Percentiles rank a stretch among this genome's conserved stretches.
Evolutionary conservation across 2,113 vertebrate genomes (phyloP).

Genomic region (Cnemophilus loriae): DNA sequence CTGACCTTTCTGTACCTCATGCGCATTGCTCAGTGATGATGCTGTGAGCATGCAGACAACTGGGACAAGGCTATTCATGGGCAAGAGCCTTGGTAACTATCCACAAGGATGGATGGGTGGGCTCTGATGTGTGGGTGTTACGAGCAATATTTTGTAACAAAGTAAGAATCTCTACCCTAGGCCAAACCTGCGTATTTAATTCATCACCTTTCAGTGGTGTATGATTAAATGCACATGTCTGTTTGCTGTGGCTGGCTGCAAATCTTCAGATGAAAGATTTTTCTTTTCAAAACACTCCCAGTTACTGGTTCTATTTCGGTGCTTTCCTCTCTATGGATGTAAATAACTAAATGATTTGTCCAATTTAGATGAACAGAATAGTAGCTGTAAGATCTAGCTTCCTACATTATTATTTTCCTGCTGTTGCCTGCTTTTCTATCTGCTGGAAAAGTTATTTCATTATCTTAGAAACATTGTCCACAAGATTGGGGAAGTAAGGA

Average conservation of each 20-base stretch:
- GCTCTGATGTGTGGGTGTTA: not conserved
- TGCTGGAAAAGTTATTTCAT: not conserved
- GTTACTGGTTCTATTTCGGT: not conserved
- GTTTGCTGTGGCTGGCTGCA: not conserved
- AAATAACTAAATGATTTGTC: not conserved
- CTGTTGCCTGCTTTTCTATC: not conserved
- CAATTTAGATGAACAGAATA: not conserved
- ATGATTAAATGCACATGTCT: not conserved
- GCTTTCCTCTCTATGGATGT: not conserved
- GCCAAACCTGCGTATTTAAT: not conserved
- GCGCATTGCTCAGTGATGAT: not conserved
- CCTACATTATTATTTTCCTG: not conserved
- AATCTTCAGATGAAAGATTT: not conserved
- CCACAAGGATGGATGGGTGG: accelerated
- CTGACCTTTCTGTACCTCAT: constrained; percentile 13
- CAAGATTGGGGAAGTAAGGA: not conserved
- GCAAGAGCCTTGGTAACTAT: not conserved
- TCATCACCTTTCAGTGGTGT: not conserved
- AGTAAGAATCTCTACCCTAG: not conserved
- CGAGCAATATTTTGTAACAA: not conserved
- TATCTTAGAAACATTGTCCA: not conserved
- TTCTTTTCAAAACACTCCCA: not conserved
- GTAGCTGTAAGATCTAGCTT: not conserved
- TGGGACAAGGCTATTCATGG: not conserved
- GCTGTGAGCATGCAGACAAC: not conserved